Percentiles rank a stretch among this genome's conserved stretches.
Conservation (phyloP, 1,140 invertebrate species). For the Drosophila sturtevanti region DNA sequence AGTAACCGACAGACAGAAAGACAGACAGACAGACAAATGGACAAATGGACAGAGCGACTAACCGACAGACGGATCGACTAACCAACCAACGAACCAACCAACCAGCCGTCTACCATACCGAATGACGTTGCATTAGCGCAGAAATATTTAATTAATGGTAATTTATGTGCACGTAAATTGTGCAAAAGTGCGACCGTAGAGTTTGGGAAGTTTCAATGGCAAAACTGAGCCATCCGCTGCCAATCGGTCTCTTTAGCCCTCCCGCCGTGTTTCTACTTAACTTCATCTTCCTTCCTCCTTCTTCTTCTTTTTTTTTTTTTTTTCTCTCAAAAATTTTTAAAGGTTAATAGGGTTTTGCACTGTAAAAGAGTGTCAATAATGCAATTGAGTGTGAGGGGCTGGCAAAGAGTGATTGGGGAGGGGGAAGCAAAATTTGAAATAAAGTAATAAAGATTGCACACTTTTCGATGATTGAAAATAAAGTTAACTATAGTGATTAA, state of each 20-base stretch:
- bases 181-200: conserved; percentile 68
- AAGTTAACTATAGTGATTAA: background rate
- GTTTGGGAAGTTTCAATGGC: conserved; percentile 26
- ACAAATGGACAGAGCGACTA: background rate
- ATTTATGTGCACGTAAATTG: conserved; percentile 79
- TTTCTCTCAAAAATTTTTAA: conserved; percentile 36
- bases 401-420: background rate
- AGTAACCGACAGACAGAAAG: conserved; percentile 1
- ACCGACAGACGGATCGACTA: background rate
- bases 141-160: conserved; percentile 80
- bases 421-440: conserved; percentile 18
- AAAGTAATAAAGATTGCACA: background rate
- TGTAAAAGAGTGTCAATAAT: conserved; percentile 29
- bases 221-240: conserved; percentile 36
- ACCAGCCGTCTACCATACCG: conserved; percentile 12
- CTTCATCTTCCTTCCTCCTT: conserved; percentile 17
- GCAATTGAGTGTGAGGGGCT: conserved; percentile 41
- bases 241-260: conserved; percentile 21
- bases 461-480: background rate
- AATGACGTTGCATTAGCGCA: conserved; percentile 62
- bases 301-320: background rate
- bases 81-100: too few relatives aligned
- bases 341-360: conserved; percentile 72
- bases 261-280: conserved; percentile 72
- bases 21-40: background rate